A percentile compares a stretch with the other conserved stretches of the same genome.
Evolutionary conservation across 2,113 vertebrate species (phyloP).

Genomic region (Percina caprodes): DNA sequence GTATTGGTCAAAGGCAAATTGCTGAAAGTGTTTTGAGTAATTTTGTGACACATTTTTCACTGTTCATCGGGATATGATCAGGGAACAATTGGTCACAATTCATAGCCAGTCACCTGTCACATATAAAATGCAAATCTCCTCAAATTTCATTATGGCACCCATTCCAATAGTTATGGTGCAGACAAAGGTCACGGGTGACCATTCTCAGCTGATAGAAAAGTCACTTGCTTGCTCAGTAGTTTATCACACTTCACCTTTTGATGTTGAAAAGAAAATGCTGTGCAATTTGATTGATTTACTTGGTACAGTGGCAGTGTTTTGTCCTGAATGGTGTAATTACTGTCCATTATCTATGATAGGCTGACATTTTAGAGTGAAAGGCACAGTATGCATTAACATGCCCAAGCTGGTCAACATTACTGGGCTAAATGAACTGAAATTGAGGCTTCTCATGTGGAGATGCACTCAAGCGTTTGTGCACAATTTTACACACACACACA

Average conservation of each 20-base stretch:
- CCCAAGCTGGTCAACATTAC: conserved; percentile 30
- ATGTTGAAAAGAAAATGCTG: not conserved
- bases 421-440: conserved; percentile 45
- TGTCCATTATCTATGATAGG: conserved; percentile 48
- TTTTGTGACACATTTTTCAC: not conserved
- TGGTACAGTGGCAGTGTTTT: not conserved
- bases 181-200: not conserved
- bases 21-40: not conserved
- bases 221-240: not conserved
- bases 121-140: not conserved
- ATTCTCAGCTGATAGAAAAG: not conserved
- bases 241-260: conserved; percentile 23
- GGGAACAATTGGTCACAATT: not conserved
- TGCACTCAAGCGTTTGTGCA: conserved; percentile 4
- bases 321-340: conserved; percentile 48
- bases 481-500: not conserved
- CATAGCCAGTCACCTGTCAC: not conserved
- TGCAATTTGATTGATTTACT: conserved; percentile 13
- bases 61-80: not conserved
- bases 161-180: not conserved
- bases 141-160: not conserved
- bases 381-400: conserved; percentile 27
- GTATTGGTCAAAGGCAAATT: not conserved
- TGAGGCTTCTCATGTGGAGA: conserved; percentile 25
- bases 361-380: conserved; percentile 39